Evolutionary conservation across 2,113 vertebrate species (phyloP).

Genomic region (Rhinichthys klamathensis): DNA sequence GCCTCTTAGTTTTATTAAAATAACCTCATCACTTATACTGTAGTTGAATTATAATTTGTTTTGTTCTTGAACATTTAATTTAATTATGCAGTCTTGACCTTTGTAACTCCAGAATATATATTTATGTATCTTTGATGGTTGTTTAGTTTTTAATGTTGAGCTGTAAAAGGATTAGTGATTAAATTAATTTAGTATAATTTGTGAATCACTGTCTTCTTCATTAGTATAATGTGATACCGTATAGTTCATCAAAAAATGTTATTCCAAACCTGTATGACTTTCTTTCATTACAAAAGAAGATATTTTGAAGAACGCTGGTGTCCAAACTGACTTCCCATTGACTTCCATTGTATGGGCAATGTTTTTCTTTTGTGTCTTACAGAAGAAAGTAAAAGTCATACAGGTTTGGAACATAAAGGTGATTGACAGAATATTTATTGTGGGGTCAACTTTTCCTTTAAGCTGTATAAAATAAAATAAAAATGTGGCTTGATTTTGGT

Average conservation of each 20-base stretch:
- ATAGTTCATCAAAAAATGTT: background rate
- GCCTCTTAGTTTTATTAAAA: background rate
- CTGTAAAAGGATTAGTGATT: background rate
- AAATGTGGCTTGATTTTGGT: background rate
- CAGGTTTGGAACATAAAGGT: too few species aligned
- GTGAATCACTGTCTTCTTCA: background rate
- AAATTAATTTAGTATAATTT: background rate
- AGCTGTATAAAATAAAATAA: background rate
- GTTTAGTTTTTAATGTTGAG: background rate
- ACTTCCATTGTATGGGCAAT: too few species aligned
- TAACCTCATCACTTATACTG: background rate
- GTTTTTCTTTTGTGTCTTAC: too few species aligned
- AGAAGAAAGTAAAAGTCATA: too few species aligned
- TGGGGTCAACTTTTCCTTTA: background rate
- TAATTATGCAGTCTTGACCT: background rate
- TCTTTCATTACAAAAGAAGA: too few species aligned
- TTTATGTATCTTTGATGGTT: background rate
- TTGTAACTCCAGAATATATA: background rate
- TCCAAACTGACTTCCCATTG: too few species aligned
- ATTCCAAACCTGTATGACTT: too few species aligned
- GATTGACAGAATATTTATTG: too few species aligned
- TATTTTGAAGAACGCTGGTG: too few species aligned
- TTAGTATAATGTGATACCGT: background rate
- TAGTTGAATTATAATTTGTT: background rate
- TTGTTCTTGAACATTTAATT: background rate